Base-by-base conservation (phyloP, 2,797 vertebrate species). In the Helostoma temminkii region DNA sequence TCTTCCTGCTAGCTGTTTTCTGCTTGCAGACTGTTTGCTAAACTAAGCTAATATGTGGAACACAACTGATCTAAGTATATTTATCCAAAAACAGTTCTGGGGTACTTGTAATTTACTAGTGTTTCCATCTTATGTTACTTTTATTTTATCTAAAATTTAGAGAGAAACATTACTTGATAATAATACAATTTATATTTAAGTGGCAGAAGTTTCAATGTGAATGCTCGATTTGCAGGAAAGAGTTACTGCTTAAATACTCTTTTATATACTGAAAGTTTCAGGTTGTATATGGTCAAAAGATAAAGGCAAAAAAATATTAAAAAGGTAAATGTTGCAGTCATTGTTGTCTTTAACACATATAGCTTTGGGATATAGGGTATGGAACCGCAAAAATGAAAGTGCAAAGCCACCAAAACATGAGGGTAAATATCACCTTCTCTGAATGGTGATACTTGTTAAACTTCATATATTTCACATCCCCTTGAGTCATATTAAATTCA, bases 401-500 rank as follows among this genome's bases (percentile, higher is more conserved):
- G 6, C 28, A 15, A 68, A 8, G 14, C 66, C 36, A 71, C 55
- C 48, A 42, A 8, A 62, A 64, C 56, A 45, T 42, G 3, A 25
- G 36, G 16, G 49, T 39, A 58, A 63, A 52, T 32, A 65, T 50
- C 24, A 12, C 43, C 47, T 26, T 18, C n/a, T 26, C 12, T 66
- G 60, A 61, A 66, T 56, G 54, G 16, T 59, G n/a, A n/a, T n/a
- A 42, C 19, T 39, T 67, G 54, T 74, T 72, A 34, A 26, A 12
- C 39, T 73, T 50, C 24, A 41, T 62, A n/a, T 57, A 58, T 76
- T 78, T 60, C 49, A 2, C 25, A 49, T 50, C 57, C 80, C 71
- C 72, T 58, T 0, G 75, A 70, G 77, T 80, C 56, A 14, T 80
- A 75, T 82, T 53, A 56, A 9, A 71, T 83, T 75, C 16, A 71